Percentiles rank a stretch among this genome's conserved stretches.
Evolutionary conservation across 2,888 invertebrate genomes (phyloP).

Genomic region (Aporophyla lueneburgensis): DNA sequence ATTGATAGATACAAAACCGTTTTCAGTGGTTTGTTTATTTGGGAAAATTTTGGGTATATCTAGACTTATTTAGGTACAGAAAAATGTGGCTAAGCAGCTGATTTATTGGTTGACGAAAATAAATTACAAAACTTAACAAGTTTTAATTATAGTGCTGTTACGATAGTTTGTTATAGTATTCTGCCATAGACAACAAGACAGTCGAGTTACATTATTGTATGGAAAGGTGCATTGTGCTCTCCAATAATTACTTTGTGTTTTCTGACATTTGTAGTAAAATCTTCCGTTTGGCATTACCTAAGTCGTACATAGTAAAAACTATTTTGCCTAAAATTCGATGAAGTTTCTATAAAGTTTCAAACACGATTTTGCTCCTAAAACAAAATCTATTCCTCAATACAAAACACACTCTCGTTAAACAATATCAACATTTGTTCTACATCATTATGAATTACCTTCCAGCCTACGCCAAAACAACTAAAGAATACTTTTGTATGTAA

Average conservation of each 20-base stretch:
- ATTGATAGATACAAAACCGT: slow-evolving; percentile 86
- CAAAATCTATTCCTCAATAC: slow-evolving; percentile 13
- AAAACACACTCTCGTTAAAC: slow-evolving; percentile 27
- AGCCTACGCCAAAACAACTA: slow-evolving; percentile 56
- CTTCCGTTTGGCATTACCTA: neutral
- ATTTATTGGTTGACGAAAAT: neutral
- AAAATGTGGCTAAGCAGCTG: neutral
- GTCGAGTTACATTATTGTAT: neutral
- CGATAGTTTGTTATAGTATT: neutral
- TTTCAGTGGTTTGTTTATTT: slow-evolving; percentile 65
- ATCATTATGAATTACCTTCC: slow-evolving; percentile 59
- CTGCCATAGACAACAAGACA: neutral
- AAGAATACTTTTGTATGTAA: slow-evolving; percentile 68
- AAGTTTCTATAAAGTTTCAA: neutral
- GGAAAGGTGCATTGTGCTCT: neutral
- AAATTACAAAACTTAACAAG: neutral
- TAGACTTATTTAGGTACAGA: slow-evolving; percentile 5
- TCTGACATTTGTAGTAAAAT: neutral
- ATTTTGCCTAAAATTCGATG: neutral
- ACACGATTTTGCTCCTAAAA: neutral
- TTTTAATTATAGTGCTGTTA: neutral
- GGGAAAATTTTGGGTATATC: slow-evolving; percentile 29
- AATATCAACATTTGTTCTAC: slow-evolving; percentile 49
- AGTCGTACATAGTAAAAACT: neutral
- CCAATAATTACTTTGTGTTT: neutral